Percentiles rank a stretch among this genome's conserved stretches.
Conservation (phyloP, 2,113 vertebrate genomes). For the Pelmatolapia mariae region DNA sequence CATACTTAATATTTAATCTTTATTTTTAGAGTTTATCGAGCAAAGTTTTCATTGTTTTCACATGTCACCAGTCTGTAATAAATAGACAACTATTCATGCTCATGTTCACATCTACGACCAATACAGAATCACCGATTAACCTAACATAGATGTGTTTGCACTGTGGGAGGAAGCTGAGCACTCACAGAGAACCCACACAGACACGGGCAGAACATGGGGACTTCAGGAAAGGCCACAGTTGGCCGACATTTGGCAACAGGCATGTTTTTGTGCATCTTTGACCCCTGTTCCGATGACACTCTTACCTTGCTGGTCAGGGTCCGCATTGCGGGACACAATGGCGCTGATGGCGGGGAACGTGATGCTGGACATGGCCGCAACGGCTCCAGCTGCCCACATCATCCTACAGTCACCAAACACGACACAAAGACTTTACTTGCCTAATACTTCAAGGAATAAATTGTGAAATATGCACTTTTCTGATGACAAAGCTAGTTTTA, state of each 20-base stretch:
- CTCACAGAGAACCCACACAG: neutral
- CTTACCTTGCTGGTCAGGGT: slow-evolving; percentile 84
- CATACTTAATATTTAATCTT: neutral
- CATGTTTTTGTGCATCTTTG: neutral
- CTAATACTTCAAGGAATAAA: neutral
- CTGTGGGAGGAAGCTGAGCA: neutral
- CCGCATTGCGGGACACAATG: slow-evolving; percentile 84
- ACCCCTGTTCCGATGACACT: neutral
- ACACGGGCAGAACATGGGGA: neutral
- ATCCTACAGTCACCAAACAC: slow-evolving; percentile 70
- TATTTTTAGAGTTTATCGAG: neutral
- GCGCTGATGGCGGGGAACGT: slow-evolving; percentile 86
- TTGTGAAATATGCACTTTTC: neutral
- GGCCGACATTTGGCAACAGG: neutral
- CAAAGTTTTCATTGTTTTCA: neutral
- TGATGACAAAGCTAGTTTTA: neutral
- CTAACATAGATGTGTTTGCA: neutral
- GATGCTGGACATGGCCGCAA: slow-evolving; percentile 92
- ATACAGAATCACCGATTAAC: neutral
- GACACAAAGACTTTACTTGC: neutral
- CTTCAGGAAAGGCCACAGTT: neutral
- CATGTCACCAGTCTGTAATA: neutral
- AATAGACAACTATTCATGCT: neutral
- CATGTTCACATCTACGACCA: neutral
- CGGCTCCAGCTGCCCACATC: slow-evolving; percentile 90